phyloP scores from a whole-genome alignment of 2,888 invertebrate species.

The Napeogenes inachia region DNA sequence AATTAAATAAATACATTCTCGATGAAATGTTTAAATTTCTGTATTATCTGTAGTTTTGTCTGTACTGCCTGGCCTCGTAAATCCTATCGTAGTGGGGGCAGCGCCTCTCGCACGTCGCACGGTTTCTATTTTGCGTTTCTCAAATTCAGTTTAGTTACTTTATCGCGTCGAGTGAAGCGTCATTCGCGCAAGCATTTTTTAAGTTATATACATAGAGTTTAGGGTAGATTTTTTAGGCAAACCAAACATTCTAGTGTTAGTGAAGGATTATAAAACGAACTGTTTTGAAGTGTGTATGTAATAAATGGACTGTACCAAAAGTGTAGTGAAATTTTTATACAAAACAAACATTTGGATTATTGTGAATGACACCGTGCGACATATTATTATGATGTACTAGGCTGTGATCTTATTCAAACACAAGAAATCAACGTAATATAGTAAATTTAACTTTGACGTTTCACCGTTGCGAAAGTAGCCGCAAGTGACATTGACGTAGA shows the following conservation, averaged over 20 bases:
- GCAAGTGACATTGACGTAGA: constrained; percentile 46
- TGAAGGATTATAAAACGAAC: constrained; percentile 49
- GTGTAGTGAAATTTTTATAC: constrained; percentile 56
- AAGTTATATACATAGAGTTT: constrained; percentile 56
- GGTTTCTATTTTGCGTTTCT: constrained; percentile 77
- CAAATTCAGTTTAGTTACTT: constrained; percentile 69
- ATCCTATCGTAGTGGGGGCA: constrained; percentile 63
- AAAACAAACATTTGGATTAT: constrained; percentile 50
- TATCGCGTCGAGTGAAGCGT: constrained; percentile 60
- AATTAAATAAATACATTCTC: background rate
- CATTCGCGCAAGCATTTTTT: constrained; percentile 63
- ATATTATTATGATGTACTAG: constrained; percentile 38
- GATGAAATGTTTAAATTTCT: constrained; percentile 28
- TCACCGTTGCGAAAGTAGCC: constrained; percentile 56
- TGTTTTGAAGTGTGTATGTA: constrained; percentile 42
- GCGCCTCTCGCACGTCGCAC: constrained; percentile 66
- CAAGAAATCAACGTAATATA: constrained; percentile 29
- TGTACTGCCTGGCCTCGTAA: constrained; percentile 73
- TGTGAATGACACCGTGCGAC: constrained; percentile 43
- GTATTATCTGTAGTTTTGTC: constrained; percentile 52
- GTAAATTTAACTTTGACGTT: constrained; percentile 58
- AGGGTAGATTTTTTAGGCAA: constrained; percentile 49
- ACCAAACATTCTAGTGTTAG: constrained; percentile 45
- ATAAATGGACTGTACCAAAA: constrained; percentile 47
- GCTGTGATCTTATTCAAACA: constrained; percentile 51